These are phyloP conservation scores for Scaptomyza reducta DNA, from an alignment of 2,888 invertebrate species.

Conservation along the genomic window DNA sequence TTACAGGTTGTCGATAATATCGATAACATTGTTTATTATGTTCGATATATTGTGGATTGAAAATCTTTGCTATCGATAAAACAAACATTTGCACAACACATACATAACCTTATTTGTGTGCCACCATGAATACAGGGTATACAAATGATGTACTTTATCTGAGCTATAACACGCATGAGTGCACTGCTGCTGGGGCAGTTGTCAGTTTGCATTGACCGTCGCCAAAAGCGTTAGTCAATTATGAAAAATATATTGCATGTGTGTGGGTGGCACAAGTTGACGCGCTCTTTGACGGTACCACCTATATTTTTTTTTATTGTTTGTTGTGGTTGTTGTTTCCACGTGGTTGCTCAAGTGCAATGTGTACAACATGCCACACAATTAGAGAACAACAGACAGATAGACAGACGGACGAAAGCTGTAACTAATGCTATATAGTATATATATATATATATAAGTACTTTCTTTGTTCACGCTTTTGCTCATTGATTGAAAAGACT, in stretches of 20 bases:
- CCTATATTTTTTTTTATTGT: not conserved
- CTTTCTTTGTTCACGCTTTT: slow-evolving; percentile 71
- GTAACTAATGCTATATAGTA: slow-evolving; percentile 45
- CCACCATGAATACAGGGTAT: slow-evolving; percentile 13
- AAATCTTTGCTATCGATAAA: too few relatives aligned
- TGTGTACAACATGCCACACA: slow-evolving; percentile 32
- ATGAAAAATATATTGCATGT: slow-evolving; percentile 26
- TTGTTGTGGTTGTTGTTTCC: slow-evolving; percentile 46
- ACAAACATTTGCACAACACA: not conserved
- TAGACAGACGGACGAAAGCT: slow-evolving; percentile 12
- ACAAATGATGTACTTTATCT: slow-evolving; percentile 38
- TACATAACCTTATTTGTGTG: not conserved
- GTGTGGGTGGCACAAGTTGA: slow-evolving; percentile 41
- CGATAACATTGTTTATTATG: not conserved
- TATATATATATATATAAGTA: slow-evolving; percentile 2
- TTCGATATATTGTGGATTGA: too few relatives aligned
- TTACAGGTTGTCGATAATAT: not conserved
- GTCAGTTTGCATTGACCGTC: slow-evolving; percentile 37
- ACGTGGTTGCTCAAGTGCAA: slow-evolving; percentile 48
- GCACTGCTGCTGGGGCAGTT: slow-evolving; percentile 26
- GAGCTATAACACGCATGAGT: slow-evolving; percentile 49
- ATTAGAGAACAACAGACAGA: slow-evolving; percentile 28
- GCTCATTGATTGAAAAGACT: slow-evolving; percentile 62
- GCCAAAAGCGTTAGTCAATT: slow-evolving; percentile 47
- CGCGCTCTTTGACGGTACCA: slow-evolving; percentile 48